Evolutionary conservation across 1,140 invertebrate genomes (phyloP).

Genomic region (Lerema accius): DNA sequence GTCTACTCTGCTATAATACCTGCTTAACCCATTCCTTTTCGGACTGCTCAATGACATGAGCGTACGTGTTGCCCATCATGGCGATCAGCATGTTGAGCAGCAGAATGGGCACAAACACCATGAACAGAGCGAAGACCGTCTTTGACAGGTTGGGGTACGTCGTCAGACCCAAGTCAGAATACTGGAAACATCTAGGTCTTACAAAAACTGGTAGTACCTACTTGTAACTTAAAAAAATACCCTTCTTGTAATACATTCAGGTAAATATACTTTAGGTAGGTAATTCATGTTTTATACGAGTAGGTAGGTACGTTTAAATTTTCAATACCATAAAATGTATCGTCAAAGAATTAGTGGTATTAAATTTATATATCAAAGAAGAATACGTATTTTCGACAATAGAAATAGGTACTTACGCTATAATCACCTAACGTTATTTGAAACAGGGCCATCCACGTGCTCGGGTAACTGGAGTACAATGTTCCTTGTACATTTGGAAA

Average conservation of each 20-base stretch:
- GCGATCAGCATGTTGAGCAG: constrained; percentile 99
- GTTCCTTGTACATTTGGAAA: constrained; percentile 91
- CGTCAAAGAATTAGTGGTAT: background rate
- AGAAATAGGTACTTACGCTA: constrained; percentile 88
- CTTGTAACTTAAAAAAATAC: too few species aligned
- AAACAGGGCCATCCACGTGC: constrained; percentile 98
- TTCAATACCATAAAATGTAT: too few species aligned
- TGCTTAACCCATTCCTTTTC: constrained; percentile 99
- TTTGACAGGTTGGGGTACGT: constrained; percentile 96
- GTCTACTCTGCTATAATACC: too few species aligned
- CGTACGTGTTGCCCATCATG: constrained; percentile 99
- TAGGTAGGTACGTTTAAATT: too few species aligned
- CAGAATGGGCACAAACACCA: constrained; percentile 98
- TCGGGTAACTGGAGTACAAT: constrained; percentile 92
- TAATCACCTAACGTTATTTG: constrained; percentile 99
- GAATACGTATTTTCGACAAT: background rate
- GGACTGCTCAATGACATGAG: constrained; percentile 98
- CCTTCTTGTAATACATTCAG: background rate
- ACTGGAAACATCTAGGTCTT: constrained; percentile 92
- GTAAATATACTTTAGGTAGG: too few species aligned
- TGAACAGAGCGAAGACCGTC: constrained; percentile 97
- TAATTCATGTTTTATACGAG: too few species aligned
- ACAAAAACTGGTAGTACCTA: constrained; percentile 27
- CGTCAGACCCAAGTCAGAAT: constrained; percentile 93
- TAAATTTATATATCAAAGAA: too few species aligned